phyloP scores from a whole-genome alignment of 2,113 vertebrate genomes.

The Erythrolamprus reginae region DNA sequence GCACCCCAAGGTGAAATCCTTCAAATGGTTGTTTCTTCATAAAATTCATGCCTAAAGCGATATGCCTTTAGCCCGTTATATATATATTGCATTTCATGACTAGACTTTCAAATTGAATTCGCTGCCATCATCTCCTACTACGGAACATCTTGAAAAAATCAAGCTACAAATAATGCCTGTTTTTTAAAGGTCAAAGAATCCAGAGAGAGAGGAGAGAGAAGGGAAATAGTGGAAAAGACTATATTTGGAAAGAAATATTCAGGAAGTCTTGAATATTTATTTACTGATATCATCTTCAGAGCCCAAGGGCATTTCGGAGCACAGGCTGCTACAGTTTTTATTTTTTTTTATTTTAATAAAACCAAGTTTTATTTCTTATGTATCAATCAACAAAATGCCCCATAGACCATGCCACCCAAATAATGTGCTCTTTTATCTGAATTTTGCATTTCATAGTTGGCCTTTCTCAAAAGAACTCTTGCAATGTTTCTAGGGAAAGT shows the following conservation, averaged over 20 bases:
- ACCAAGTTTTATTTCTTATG: slow-evolving; percentile 49
- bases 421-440: slow-evolving; percentile 41
- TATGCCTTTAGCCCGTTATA: slow-evolving; percentile 47
- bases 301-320: slow-evolving; percentile 52
- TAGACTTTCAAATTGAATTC: slow-evolving; percentile 54
- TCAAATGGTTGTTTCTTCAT: slow-evolving; percentile 44
- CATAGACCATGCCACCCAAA: slow-evolving; percentile 20
- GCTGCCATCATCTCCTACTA: slow-evolving; percentile 45
- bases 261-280: slow-evolving; percentile 56
- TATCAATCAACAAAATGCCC: slow-evolving; percentile 11
- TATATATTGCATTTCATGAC: slow-evolving; percentile 47
- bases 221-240: not conserved
- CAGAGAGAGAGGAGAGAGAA: not conserved
- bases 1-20: slow-evolving; percentile 40
- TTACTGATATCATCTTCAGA: slow-evolving; percentile 54
- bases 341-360: slow-evolving; percentile 25
- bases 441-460: slow-evolving; percentile 22
- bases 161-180: slow-evolving; percentile 47
- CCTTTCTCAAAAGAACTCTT: slow-evolving; percentile 39
- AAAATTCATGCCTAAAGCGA: slow-evolving; percentile 38
- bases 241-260: slow-evolving; percentile 54
- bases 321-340: slow-evolving; percentile 49
- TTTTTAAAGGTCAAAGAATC: slow-evolving; percentile 53
- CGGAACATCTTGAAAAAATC: slow-evolving; percentile 57
- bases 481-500: slow-evolving; percentile 2